These are phyloP conservation scores for Lathamus discolor DNA, from an alignment of 2,113 vertebrate genomes.

Conservation along the genomic window DNA sequence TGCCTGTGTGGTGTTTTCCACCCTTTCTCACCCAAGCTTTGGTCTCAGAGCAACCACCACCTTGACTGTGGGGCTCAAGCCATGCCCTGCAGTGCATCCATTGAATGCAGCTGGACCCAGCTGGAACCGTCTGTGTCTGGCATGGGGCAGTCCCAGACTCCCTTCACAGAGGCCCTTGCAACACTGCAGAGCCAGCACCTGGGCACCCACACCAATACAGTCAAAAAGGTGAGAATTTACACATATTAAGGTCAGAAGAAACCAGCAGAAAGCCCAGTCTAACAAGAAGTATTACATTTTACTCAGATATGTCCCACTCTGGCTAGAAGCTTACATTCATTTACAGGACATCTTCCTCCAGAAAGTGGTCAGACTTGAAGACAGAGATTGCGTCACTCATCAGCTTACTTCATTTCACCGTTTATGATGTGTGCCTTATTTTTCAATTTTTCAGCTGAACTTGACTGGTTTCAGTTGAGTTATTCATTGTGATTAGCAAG, in stretches of 20 bases:
- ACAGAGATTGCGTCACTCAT: neutral
- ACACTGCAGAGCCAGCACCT: rapidly evolving
- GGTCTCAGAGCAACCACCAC: rapidly evolving
- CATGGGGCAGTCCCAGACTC: rapidly evolving
- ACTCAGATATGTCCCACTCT: neutral
- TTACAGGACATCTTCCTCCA: neutral
- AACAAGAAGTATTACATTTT: neutral
- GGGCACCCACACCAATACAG: rapidly evolving
- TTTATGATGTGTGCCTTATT: neutral
- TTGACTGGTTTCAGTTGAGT: neutral
- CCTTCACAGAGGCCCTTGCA: neutral
- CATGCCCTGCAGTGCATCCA: rapidly evolving
- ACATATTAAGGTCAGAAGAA: neutral
- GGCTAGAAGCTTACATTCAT: neutral
- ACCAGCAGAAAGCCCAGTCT: neutral
- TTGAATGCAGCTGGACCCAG: rapidly evolving
- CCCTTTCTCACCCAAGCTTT: neutral
- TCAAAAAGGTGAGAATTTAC: neutral
- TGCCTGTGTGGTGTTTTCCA: neutral
- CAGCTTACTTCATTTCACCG: neutral
- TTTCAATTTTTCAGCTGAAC: neutral
- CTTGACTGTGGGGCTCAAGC: neutral
- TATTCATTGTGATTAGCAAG: neutral
- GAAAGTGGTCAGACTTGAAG: neutral
- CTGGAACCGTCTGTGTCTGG: rapidly evolving